A percentile compares a stretch with the other conserved stretches of the same genome.
phyloP scores from a whole-genome alignment of 2,113 vertebrate species.

The Ceyx cyanopectus region DNA sequence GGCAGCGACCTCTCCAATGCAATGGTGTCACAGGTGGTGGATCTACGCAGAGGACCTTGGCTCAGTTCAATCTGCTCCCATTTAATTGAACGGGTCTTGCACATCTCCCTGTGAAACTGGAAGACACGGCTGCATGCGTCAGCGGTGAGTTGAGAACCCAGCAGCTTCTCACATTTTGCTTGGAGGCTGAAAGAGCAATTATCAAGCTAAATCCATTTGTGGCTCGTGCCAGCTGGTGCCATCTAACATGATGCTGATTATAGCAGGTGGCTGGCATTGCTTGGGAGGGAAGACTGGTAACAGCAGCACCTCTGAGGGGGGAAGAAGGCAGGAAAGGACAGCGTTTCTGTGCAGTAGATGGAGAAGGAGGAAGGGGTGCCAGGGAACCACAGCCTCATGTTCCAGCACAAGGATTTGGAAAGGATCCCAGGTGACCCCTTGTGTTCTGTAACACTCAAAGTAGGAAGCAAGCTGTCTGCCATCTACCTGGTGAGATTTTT shows the following conservation, averaged over 20 bases:
- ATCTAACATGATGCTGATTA: neutral
- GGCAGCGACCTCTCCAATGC: neutral
- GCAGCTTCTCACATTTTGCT: neutral
- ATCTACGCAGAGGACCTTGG: neutral
- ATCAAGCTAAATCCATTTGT: neutral
- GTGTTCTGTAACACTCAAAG: neutral
- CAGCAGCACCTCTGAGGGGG: neutral
- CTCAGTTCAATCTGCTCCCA: accelerated
- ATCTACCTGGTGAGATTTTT: neutral
- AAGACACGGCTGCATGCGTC: accelerated
- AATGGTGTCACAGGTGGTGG: neutral
- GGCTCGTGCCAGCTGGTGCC: neutral
- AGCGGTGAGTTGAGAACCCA: neutral
- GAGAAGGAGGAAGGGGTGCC: neutral
- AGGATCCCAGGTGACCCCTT: neutral
- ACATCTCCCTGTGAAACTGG: neutral
- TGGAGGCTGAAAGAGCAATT: neutral
- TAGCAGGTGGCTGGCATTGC: neutral
- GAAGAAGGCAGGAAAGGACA: neutral
- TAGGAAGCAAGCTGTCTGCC: neutral
- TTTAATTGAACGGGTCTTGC: neutral
- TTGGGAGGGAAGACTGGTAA: neutral
- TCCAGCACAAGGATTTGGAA: neutral
- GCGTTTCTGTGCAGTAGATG: neutral
- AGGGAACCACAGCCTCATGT: accelerated